Conservation (phyloP, 1,140 invertebrate genomes). For the Oscheius sp. region DNA sequence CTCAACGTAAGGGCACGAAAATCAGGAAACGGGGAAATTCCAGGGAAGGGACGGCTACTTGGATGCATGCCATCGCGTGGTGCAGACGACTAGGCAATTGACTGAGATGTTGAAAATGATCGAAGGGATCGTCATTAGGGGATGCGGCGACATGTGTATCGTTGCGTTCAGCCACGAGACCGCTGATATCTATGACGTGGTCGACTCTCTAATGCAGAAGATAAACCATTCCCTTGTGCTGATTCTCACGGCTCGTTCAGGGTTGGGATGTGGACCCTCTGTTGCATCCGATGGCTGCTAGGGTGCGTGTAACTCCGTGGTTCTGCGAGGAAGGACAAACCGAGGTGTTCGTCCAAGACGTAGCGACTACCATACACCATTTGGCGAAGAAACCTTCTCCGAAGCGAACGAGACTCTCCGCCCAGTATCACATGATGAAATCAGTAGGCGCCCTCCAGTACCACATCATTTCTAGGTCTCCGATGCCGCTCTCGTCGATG, state of each 20-base stretch:
- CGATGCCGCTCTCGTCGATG: conserved; percentile 20
- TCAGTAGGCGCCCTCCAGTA: not conserved
- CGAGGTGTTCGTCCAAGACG: conserved; percentile 18
- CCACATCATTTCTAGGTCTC: not conserved
- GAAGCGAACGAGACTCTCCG: not conserved
- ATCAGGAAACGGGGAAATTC: not conserved
- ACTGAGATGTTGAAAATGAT: conserved; percentile 15
- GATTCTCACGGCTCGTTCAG: not conserved
- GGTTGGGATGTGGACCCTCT: conserved; percentile 27
- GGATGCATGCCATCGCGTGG: conserved; percentile 15
- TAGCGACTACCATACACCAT: not conserved
- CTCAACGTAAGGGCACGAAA: conserved; percentile 13
- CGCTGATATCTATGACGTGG: conserved; percentile 18
- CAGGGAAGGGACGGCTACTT: conserved; percentile 29
- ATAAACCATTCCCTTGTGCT: not conserved
- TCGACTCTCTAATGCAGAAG: conserved; percentile 15
- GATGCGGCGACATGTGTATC: conserved; percentile 21
- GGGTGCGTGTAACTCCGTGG: conserved; percentile 3
- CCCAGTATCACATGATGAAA: not conserved
- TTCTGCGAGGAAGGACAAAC: conserved; percentile 25
- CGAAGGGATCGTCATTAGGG: conserved; percentile 15
- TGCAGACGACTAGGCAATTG: conserved; percentile 16
- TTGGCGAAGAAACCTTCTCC: not conserved
- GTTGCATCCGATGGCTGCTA: conserved; percentile 9
- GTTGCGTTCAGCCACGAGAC: conserved; percentile 3